Evolutionary conservation across 2,113 vertebrate genomes (phyloP).

Genomic region (Clupea harengus): DNA sequence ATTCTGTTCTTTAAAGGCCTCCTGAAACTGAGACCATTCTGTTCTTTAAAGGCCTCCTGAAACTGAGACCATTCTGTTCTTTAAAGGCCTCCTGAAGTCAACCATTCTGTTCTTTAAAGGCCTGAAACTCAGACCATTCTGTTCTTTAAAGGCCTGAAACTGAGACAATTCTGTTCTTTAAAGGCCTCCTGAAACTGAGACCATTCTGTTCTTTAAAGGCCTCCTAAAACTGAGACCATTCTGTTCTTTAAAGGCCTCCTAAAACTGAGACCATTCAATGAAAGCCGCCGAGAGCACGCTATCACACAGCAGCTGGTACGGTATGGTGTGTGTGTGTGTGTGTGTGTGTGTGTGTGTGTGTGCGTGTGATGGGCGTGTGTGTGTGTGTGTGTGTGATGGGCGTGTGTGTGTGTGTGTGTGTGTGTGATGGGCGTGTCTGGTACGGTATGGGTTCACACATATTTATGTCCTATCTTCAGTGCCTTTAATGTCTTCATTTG

Average conservation of each 20-base stretch:
- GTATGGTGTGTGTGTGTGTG: too few species aligned
- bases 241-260: not conserved
- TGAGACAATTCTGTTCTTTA: not conserved
- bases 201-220: too few species aligned
- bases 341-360: too few species aligned
- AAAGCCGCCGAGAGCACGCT: not conserved
- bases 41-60: too few species aligned
- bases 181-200: too few species aligned
- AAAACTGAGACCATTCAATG: not conserved
- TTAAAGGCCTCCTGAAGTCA: not conserved
- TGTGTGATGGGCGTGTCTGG: too few species aligned
- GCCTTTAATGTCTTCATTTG: not conserved
- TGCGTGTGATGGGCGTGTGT: too few species aligned
- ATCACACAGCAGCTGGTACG: not conserved
- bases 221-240: not conserved
- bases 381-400: too few species aligned
- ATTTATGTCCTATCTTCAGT: not conserved
- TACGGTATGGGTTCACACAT: not conserved
- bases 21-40: not conserved
- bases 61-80: too few species aligned
- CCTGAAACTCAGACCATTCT: too few species aligned
- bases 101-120: not conserved
- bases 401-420: too few species aligned
- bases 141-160: not conserved
- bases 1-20: not conserved